These are phyloP conservation scores for Dicaeum eximium DNA, from an alignment of 2,113 vertebrate species.

Conservation along the genomic window DNA sequence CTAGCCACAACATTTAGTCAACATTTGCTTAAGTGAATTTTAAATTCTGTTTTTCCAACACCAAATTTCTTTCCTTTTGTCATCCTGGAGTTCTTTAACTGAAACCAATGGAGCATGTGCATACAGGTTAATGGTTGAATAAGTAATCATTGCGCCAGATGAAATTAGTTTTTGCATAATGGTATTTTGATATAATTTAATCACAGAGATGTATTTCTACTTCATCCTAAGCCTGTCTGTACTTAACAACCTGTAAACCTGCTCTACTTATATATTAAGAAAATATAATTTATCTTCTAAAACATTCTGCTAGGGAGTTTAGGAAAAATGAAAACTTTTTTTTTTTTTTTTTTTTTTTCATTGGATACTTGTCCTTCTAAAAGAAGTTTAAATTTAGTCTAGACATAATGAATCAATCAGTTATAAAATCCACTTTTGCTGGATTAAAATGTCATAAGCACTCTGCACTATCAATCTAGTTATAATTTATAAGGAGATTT, in stretches of 20 bases:
- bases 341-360: neutral
- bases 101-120: neutral
- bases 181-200: constrained; percentile 16
- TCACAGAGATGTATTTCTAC: constrained; percentile 16
- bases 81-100: neutral
- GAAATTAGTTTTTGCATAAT: neutral
- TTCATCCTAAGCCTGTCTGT: neutral
- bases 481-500: neutral
- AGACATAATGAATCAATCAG: neutral
- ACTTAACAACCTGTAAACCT: neutral
- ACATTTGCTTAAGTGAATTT: neutral
- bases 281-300: neutral
- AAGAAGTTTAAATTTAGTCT: neutral
- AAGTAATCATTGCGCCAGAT: neutral
- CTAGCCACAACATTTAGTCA: neutral
- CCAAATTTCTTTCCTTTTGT: neutral
- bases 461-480: neutral
- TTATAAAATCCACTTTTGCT: neutral
- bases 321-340: neutral
- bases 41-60: neutral
- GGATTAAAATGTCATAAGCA: neutral
- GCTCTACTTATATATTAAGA: neutral
- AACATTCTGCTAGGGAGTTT: neutral
- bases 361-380: neutral
- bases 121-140: neutral